Conservation (phyloP, 2,797 vertebrate genomes). For the Platyrinchus mystaceus region DNA sequence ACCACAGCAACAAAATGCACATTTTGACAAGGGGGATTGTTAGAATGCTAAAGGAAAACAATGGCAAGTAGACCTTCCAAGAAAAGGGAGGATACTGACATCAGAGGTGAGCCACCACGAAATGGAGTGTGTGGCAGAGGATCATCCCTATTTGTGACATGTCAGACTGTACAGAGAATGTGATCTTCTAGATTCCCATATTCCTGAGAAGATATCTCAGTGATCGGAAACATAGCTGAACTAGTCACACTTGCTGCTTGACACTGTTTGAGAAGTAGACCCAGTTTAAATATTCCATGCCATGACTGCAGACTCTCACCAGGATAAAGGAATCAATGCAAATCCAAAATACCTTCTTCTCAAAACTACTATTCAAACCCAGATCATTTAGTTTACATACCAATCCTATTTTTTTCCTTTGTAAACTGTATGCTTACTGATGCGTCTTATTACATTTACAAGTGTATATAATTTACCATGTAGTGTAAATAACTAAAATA, state of each 20-base stretch:
- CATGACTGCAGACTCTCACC: not conserved
- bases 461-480: not conserved
- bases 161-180: not conserved
- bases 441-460: not conserved
- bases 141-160: fast-evolving
- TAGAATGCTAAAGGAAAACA: not conserved
- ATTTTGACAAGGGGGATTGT: not conserved
- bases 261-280: not conserved
- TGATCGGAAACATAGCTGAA: not conserved
- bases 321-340: not conserved
- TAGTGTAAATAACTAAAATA: not conserved
- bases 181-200: not conserved
- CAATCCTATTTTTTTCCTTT: not conserved
- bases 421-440: not conserved
- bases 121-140: fast-evolving
- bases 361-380: not conserved
- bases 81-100: not conserved
- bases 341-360: not conserved
- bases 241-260: not conserved
- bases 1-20: not conserved
- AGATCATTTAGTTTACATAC: not conserved
- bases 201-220: not conserved
- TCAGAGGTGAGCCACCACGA: fast-evolving
- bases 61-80: not conserved
- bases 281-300: not conserved